Conservation (phyloP, 2,113 vertebrate species). For the Nipponia nippon region DNA sequence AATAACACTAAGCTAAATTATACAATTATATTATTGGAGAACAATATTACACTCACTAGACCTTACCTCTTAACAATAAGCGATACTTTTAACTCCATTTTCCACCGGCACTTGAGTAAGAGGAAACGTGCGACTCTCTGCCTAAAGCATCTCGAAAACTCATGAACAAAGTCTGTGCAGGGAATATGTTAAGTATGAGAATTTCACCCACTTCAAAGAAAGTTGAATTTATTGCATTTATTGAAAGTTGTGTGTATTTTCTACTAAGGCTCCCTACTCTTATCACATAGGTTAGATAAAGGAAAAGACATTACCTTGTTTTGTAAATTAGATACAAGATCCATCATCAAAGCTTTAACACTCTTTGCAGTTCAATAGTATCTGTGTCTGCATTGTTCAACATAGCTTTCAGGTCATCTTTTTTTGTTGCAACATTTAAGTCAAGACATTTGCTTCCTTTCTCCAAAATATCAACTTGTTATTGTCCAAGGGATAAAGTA, state of each 20-base stretch:
- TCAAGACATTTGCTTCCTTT: not conserved
- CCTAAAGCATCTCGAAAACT: not conserved
- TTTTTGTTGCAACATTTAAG: not conserved
- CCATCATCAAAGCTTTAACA: constrained; percentile 5
- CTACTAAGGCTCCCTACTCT: not conserved
- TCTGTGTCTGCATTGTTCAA: not conserved
- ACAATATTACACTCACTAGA: not conserved
- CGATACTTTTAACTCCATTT: not conserved
- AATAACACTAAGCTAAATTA: not conserved
- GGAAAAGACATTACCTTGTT: not conserved
- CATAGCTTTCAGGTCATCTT: not conserved
- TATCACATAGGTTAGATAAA: not conserved
- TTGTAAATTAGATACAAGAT: not conserved
- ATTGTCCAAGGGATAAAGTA: not conserved
- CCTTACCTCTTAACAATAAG: not conserved
- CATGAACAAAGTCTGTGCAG: not conserved
- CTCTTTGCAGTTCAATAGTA: not conserved
- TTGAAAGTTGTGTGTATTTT: not conserved
- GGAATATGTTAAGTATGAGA: not conserved
- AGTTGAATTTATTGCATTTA: not conserved
- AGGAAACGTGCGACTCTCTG: not conserved
- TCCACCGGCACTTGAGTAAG: not conserved
- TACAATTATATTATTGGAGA: not conserved
- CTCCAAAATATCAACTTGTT: not conserved
- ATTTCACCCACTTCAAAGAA: not conserved